These are phyloP conservation scores for Heliconius melpomene DNA, from an alignment of 1,140 invertebrate species.

Conservation along the genomic window DNA sequence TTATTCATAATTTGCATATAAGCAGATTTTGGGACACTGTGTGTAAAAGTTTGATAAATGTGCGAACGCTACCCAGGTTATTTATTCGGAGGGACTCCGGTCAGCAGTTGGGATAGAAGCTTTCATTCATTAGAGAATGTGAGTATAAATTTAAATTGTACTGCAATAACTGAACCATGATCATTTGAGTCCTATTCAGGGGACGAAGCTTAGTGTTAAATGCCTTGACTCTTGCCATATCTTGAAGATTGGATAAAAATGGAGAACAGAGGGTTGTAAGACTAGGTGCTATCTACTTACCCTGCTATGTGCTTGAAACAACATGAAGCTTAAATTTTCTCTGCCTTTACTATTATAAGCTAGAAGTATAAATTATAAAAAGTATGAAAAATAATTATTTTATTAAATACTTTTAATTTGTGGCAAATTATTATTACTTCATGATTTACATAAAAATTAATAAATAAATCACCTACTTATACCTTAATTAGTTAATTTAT, in stretches of 20 bases:
- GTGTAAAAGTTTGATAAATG: slow-evolving; percentile 63
- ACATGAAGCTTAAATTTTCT: no score
- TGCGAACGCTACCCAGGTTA: slow-evolving; percentile 72
- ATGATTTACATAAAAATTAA: no score
- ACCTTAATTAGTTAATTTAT: no score
- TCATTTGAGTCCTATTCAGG: no score
- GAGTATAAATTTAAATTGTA: slow-evolving; percentile 43
- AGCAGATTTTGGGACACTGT: slow-evolving; percentile 44
- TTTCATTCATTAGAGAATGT: slow-evolving; percentile 76
- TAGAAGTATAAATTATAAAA: neutral
- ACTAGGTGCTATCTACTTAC: neutral
- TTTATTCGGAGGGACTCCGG: slow-evolving; percentile 71
- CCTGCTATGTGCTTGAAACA: no score
- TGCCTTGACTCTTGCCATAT: no score
- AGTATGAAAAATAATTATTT: no score
- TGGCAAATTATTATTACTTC: neutral
- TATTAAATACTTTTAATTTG: neutral
- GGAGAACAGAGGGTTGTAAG: neutral
- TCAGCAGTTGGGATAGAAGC: slow-evolving; percentile 76
- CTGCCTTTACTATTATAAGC: neutral
- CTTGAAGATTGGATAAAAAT: no score
- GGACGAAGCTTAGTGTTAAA: no score
- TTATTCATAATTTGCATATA: slow-evolving; percentile 42
- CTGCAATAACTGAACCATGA: no score
- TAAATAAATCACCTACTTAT: no score